Percentiles rank a stretch among this genome's conserved stretches.
Conservation (phyloP, 2,113 vertebrate genomes). For the Clinocottus analis region DNA sequence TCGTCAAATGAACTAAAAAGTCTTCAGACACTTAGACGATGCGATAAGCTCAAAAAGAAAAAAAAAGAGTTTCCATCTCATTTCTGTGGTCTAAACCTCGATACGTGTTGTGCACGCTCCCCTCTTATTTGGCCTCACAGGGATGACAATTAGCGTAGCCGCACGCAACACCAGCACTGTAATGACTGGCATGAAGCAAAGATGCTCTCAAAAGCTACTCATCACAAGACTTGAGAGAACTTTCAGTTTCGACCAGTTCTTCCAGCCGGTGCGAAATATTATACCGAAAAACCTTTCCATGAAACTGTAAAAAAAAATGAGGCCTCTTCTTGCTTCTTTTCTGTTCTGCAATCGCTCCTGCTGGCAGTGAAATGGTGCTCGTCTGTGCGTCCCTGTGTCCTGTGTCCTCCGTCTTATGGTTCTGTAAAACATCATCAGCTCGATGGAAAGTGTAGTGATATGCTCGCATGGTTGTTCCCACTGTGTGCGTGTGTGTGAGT, state of each 20-base stretch:
- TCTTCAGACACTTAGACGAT: not conserved
- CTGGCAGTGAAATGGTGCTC: constrained; percentile 12
- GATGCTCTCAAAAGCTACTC: constrained; percentile 7
- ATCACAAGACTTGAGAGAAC: not conserved
- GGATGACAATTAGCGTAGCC: constrained; percentile 38
- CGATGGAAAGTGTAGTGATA: constrained; percentile 23
- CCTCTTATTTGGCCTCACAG: constrained; percentile 34
- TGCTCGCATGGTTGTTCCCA: not conserved
- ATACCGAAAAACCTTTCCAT: constrained; percentile 26
- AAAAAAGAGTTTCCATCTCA: constrained; percentile 27
- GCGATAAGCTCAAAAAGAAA: not conserved
- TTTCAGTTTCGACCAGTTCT: constrained; percentile 14
- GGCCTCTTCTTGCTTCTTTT: constrained; percentile 30
- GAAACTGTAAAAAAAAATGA: constrained; percentile 33
- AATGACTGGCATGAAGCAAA: constrained; percentile 43
- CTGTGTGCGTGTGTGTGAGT: not conserved
- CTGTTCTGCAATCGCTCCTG: constrained; percentile 43
- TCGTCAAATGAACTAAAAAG: not conserved
- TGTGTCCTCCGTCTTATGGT: constrained; percentile 37
- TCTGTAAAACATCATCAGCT: constrained; percentile 36
- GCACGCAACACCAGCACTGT: constrained; percentile 43
- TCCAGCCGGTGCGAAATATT: constrained; percentile 25
- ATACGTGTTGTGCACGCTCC: constrained; percentile 26
- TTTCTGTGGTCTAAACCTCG: constrained; percentile 30
- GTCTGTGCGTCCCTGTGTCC: constrained; percentile 6